Percentiles rank a stretch among this genome's conserved stretches.
Evolutionary conservation across 2,888 invertebrate genomes (phyloP).

Genomic region (Falcaria lacertinaria): DNA sequence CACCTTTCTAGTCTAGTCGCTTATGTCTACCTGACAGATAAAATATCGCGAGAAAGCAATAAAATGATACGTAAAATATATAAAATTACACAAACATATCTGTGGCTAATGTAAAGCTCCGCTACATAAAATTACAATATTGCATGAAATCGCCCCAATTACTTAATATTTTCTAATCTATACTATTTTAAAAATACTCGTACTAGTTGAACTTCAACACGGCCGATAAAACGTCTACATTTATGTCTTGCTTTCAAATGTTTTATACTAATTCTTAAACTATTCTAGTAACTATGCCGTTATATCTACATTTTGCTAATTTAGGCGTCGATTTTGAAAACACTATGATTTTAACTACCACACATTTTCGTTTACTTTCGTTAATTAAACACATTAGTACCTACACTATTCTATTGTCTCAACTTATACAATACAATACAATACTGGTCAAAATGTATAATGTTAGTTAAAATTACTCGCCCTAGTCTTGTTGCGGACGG

Average conservation of each 20-base stretch:
- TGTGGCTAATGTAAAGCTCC: slow-evolving; percentile 51
- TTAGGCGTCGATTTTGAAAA: slow-evolving; percentile 44
- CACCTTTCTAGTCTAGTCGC: slow-evolving; percentile 49
- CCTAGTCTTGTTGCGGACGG: slow-evolving; percentile 64
- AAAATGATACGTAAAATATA: slow-evolving; percentile 21
- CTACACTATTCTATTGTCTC: slow-evolving; percentile 66
- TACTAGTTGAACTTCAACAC: slow-evolving; percentile 51
- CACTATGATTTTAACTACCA: slow-evolving; percentile 58
- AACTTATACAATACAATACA: slow-evolving; percentile 39
- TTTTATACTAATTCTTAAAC: slow-evolving; percentile 53
- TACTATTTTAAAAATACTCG: slow-evolving; percentile 54
- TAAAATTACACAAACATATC: slow-evolving; percentile 31
- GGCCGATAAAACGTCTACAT: slow-evolving; percentile 56
- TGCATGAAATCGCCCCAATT: slow-evolving; percentile 57
- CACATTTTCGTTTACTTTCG: slow-evolving; percentile 46
- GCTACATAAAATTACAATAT: slow-evolving; percentile 59
- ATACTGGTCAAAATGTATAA: slow-evolving; percentile 57
- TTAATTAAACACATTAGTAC: slow-evolving; percentile 42
- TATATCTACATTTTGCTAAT: slow-evolving; percentile 55
- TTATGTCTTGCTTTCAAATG: slow-evolving; percentile 43
- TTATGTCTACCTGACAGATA: slow-evolving; percentile 48
- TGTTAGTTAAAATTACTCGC: slow-evolving; percentile 75
- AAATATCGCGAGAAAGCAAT: slow-evolving; percentile 29
- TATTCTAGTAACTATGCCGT: slow-evolving; percentile 60
- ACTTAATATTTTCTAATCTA: slow-evolving; percentile 48